Evolutionary conservation across 1,140 invertebrate species (phyloP).

Genomic region (Penaeus chinensis): DNA sequence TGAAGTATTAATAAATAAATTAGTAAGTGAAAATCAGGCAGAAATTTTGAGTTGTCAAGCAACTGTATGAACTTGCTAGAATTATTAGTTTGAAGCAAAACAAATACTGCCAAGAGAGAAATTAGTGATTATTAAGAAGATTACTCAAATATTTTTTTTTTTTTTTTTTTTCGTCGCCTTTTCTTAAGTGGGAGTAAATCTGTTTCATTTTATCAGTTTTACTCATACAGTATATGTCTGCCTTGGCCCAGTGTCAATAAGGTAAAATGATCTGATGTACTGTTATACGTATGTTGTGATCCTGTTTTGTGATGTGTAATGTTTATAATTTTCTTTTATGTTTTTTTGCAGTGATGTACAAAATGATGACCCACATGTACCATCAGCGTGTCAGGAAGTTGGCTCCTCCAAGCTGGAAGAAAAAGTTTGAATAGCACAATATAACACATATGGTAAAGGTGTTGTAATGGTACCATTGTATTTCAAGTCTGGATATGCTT

Average conservation of each 20-base stretch:
- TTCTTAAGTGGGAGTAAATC: neutral
- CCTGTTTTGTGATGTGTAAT: neutral
- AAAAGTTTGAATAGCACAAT: slow-evolving; percentile 36
- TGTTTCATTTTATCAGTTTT: slow-evolving; percentile 18
- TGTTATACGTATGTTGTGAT: neutral
- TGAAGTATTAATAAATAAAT: too few relatives aligned
- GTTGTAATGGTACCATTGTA: neutral
- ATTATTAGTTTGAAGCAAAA: too few relatives aligned
- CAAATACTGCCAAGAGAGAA: too few relatives aligned
- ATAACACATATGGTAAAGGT: neutral
- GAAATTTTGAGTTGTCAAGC: too few relatives aligned
- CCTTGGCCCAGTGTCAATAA: too few relatives aligned
- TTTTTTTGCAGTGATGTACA: slow-evolving; percentile 72
- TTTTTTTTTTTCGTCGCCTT: slow-evolving; percentile 20
- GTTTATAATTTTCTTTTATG: neutral
- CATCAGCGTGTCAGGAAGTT: slow-evolving; percentile 76
- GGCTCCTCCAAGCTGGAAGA: slow-evolving; percentile 18
- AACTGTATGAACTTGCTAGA: too few relatives aligned
- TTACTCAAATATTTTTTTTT: neutral
- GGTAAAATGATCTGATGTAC: too few relatives aligned
- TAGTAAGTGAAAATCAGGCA: too few relatives aligned
- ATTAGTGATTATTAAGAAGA: too few relatives aligned
- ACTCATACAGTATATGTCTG: too few relatives aligned
- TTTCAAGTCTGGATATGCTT: neutral
- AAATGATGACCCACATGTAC: slow-evolving; percentile 85